Evolutionary conservation across 2,888 invertebrate genomes (phyloP).

Genomic region (Pyralis farinalis): DNA sequence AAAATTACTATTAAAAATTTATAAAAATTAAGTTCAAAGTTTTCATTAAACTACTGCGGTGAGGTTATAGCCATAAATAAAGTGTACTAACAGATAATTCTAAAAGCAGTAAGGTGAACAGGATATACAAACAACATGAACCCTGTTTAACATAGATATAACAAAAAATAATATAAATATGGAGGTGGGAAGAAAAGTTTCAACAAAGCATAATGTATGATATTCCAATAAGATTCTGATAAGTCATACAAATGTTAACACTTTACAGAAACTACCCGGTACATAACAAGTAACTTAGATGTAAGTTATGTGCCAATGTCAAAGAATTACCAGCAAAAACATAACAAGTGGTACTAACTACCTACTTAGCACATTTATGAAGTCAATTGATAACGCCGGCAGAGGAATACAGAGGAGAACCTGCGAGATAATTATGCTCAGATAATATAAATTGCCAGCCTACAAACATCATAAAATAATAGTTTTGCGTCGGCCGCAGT

Average conservation of each 20-base stretch:
- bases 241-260: conserved; percentile 20
- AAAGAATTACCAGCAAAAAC: conserved; percentile 6
- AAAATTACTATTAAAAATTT: too few relatives aligned
- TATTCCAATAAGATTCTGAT: conserved; percentile 38
- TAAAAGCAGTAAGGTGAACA: too few relatives aligned
- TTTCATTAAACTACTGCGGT: too few relatives aligned
- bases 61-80: too few relatives aligned
- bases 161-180: too few relatives aligned
- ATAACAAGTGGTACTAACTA: conserved; percentile 1
- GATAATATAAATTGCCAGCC: conserved; percentile 23
- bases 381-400: conserved; percentile 6
- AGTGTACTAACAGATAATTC: too few relatives aligned
- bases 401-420: not conserved
- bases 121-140: too few relatives aligned
- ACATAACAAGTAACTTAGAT: conserved; percentile 20
- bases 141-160: too few relatives aligned
- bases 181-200: too few relatives aligned
- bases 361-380: not conserved
- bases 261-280: conserved; percentile 13
- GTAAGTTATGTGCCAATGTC: conserved; percentile 12
- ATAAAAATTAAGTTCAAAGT: too few relatives aligned
- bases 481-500: conserved; percentile 31
- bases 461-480: conserved; percentile 28
- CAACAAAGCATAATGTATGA: not conserved
- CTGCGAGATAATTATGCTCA: conserved; percentile 12